Evolutionary conservation across 2,888 invertebrate genomes (phyloP), one percentile per base, ranked within the genome.

Genomic region (Calameuta filiformis): DNA sequence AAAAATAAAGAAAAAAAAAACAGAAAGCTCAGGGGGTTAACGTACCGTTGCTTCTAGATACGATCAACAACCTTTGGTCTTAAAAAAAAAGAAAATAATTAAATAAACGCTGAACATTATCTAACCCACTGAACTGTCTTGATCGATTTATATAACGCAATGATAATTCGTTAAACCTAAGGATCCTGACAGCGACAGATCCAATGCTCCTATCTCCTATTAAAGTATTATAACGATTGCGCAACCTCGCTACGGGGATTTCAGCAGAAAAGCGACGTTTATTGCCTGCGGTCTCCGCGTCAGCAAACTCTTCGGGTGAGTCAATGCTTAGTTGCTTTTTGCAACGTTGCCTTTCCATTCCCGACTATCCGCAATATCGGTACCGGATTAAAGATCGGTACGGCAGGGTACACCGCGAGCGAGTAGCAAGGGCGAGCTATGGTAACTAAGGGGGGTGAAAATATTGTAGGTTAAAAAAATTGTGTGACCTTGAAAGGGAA

Each of bases 231-330:
- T 56, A 56, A 23, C 56, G 56, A 56, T 85, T 85, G 85, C 84
- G 83, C 84, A 84, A 85, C 81, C 75, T 79, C 75, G 80, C 82
- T 81, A 76, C 81, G 83, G 78, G 79, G 79, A 35, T 83, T 85
- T 78, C 75, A 79, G 76, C 31, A 79, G 78, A 83, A 75, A 69
- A 78, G 73, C 79, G 79, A 81, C 83, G 80, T 81, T 84, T 82
- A 84, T 77, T 77, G 79, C 79, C 78, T 75, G 79, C 68, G 74
- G 76, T 81, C 75, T 79, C 73, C 71, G 11, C 71, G 71, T 71
- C 71, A 71, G 71, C 71, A 71, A 12, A 71, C 71, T 81, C 79
- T 76, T 31, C 75, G 81, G 76, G 11, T 81, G 78, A 82, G 75
- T 81, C 81, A 84, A 83, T 77, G 68, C 78, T 79, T 23, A 1